These are phyloP conservation scores for Holacanthella duospinosa DNA, from an alignment of 2,888 invertebrate genomes.

Conservation along the genomic window DNA sequence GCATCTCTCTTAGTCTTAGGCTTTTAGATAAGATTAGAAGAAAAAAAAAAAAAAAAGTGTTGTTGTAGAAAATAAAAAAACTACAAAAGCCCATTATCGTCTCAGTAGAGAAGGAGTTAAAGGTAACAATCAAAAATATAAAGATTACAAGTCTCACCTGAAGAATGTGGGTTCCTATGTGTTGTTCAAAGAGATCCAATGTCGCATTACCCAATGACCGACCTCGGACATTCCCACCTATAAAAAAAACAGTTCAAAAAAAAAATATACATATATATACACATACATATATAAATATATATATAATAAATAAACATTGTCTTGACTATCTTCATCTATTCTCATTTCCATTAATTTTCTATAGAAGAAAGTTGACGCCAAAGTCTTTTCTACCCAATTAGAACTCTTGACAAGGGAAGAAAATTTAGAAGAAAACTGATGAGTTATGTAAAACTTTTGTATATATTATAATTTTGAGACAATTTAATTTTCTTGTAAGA, in stretches of 20 bases:
- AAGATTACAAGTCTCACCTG: conserved; percentile 56
- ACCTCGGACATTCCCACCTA: conserved; percentile 62
- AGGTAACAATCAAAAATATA: neutral
- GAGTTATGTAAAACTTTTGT: neutral
- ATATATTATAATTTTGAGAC: neutral
- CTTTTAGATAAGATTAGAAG: neutral
- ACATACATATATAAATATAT: no score
- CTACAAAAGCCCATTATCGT: neutral
- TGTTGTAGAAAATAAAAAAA: neutral
- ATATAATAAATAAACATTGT: no score
- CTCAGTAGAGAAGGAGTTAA: neutral
- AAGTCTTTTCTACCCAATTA: no score
- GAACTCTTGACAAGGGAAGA: neutral
- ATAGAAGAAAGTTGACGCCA: neutral
- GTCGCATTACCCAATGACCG: conserved; percentile 62
- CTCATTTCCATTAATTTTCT: neutral
- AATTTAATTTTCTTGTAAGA: neutral
- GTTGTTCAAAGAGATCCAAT: conserved; percentile 85
- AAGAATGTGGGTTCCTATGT: conserved; percentile 93
- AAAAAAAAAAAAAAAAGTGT: neutral
- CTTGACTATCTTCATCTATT: neutral
- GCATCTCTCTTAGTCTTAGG: neutral
- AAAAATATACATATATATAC: no score
- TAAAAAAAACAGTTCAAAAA: conserved; percentile 38
- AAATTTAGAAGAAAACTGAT: neutral